Evolutionary conservation across 2,888 invertebrate species (phyloP).

Genomic region (Eucera pruinosa): DNA sequence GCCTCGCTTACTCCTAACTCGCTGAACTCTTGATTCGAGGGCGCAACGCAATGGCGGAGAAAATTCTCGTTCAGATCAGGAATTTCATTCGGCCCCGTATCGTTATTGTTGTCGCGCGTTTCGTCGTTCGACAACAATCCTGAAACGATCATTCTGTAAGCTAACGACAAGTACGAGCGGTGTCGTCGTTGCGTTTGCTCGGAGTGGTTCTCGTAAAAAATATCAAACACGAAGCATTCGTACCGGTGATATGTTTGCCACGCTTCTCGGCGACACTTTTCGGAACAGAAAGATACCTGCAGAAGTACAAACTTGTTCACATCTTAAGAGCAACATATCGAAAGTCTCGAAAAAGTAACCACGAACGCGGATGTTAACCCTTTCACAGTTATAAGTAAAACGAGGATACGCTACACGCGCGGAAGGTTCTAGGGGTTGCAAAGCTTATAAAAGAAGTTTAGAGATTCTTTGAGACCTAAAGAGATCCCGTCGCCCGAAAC

Average conservation of each 20-base stretch:
- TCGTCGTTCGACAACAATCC: constrained; percentile 58
- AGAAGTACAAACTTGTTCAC: constrained; percentile 35
- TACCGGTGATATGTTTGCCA: constrained; percentile 81
- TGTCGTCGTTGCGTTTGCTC: constrained; percentile 52
- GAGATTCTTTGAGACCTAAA: too few species aligned
- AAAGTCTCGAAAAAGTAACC: not conserved
- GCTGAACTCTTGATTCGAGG: not conserved
- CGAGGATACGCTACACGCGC: too few species aligned
- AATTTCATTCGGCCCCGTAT: constrained; percentile 19
- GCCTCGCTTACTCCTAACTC: constrained; percentile 46
- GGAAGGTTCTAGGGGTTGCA: too few species aligned
- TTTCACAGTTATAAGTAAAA: too few species aligned
- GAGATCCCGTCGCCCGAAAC: too few species aligned
- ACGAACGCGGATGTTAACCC: too few species aligned
- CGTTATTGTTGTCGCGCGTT: constrained; percentile 22
- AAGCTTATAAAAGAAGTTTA: too few species aligned
- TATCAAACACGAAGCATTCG: constrained; percentile 82
- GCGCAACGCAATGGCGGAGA: constrained; percentile 55
- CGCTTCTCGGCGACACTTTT: constrained; percentile 78
- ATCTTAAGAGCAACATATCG: not conserved
- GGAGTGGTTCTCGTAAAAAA: constrained; percentile 72
- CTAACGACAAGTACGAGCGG: constrained; percentile 74
- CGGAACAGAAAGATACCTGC: constrained; percentile 83
- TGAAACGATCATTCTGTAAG: constrained; percentile 77
- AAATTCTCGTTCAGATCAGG: constrained; percentile 56